A percentile compares a stretch with the other conserved stretches of the same genome.
These are phyloP conservation scores for Meloidogyne chitwoodi DNA, from an alignment of 1,140 invertebrate genomes.

Conservation along the genomic window DNA sequence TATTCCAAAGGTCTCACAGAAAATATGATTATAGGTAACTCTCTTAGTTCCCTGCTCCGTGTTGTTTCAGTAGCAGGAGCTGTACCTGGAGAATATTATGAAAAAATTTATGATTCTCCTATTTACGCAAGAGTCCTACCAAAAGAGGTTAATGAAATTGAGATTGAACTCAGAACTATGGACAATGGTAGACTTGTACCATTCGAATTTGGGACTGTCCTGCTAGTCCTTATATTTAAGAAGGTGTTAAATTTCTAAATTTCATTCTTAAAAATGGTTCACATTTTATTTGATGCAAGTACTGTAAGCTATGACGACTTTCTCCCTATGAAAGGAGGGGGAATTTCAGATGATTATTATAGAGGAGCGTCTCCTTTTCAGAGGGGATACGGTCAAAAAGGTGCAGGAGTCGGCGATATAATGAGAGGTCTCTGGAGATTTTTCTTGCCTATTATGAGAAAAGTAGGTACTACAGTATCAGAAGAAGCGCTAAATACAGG, in stretches of 20 bases:
- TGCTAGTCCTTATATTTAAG: too few relatives aligned
- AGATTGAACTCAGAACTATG: too few relatives aligned
- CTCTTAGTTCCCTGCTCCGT: constrained; percentile 2
- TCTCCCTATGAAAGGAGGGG: constrained; percentile 8
- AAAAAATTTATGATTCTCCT: constrained; percentile 18
- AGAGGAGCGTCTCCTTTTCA: not conserved
- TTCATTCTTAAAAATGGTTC: too few relatives aligned
- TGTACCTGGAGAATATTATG: constrained; percentile 15
- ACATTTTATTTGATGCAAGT: too few relatives aligned
- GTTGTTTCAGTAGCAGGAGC: too few relatives aligned
- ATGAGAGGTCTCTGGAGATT: constrained; percentile 4
- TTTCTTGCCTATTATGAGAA: not conserved
- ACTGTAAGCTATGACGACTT: too few relatives aligned
- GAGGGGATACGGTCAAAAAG: too few relatives aligned
- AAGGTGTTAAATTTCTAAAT: too few relatives aligned
- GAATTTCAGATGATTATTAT: not conserved
- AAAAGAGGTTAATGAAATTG: constrained; percentile 12
- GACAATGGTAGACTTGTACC: too few relatives aligned
- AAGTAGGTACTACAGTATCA: not conserved
- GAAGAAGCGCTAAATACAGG: not conserved
- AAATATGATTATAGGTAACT: constrained; percentile 19
- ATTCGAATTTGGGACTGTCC: too few relatives aligned
- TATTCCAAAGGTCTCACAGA: not conserved
- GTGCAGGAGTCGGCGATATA: constrained; percentile 8
- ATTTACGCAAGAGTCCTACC: constrained; percentile 14